A percentile compares a stretch with the other conserved stretches of the same genome.
phyloP scores from a whole-genome alignment of 2,888 invertebrate genomes.

The Thera obeliscata region DNA sequence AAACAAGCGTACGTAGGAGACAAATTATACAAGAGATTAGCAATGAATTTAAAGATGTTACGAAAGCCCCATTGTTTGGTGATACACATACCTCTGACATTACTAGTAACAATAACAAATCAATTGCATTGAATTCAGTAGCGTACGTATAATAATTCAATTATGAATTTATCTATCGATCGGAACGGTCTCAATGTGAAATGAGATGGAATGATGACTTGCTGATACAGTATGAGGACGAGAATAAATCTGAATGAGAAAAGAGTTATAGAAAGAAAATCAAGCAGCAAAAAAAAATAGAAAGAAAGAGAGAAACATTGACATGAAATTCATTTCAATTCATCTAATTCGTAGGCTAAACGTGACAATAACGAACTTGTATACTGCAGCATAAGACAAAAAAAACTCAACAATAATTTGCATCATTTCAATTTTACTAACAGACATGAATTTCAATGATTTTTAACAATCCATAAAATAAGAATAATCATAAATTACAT shows the following conservation, averaged over 20 bases:
- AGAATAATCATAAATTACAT: too few species aligned
- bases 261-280: not conserved
- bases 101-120: conserved; percentile 19
- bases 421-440: too few species aligned
- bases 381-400: too few species aligned
- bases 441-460: too few species aligned
- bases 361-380: too few species aligned
- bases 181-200: conserved; percentile 10
- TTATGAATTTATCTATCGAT: conserved; percentile 17
- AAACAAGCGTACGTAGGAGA: conserved; percentile 62
- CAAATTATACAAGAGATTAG: conserved; percentile 67
- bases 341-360: too few species aligned
- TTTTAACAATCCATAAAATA: too few species aligned
- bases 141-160: conserved; percentile 19
- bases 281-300: not conserved
- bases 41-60: conserved; percentile 63
- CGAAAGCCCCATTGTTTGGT: conserved; percentile 64
- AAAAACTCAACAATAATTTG: too few species aligned
- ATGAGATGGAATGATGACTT: conserved; percentile 12
- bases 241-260: not conserved
- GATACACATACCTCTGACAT: conserved; percentile 51
- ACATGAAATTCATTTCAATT: too few species aligned
- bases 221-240: not conserved
- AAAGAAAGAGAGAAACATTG: too few species aligned
- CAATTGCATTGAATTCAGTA: conserved; percentile 28